phyloP scores from a whole-genome alignment of 2,113 vertebrate genomes.

The Pseudonaja textilis region DNA sequence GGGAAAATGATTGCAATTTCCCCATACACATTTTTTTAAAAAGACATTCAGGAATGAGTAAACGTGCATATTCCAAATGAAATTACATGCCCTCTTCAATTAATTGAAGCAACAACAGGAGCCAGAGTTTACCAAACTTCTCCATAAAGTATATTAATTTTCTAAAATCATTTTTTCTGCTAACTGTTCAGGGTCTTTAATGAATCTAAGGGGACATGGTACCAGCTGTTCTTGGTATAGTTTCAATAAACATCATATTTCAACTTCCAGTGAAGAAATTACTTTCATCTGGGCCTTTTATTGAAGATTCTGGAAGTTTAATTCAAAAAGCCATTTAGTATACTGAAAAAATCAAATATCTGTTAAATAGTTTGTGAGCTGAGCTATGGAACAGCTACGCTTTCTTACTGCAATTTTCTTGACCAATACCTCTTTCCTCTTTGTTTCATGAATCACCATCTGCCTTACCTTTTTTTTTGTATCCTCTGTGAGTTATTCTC shows the following conservation, averaged over 20 bases:
- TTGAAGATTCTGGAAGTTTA: neutral
- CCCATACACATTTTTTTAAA: neutral
- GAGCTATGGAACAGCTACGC: neutral
- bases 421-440: neutral
- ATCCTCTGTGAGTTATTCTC: slow-evolving; percentile 9
- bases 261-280: neutral
- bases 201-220: neutral
- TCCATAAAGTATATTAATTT: neutral
- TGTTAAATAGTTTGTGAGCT: neutral
- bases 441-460: neutral
- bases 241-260: neutral
- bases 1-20: neutral
- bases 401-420: neutral
- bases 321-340: neutral
- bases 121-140: neutral
- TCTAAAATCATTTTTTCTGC: neutral
- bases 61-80: neutral
- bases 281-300: neutral
- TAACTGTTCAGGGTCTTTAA: neutral
- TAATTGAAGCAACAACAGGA: neutral
- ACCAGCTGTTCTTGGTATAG: neutral
- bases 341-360: neutral
- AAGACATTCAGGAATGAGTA: neutral
- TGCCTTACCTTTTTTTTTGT: slow-evolving; percentile 4
- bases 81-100: neutral